Evolutionary conservation across 2,113 vertebrate species (phyloP), one percentile per base, ranked within the genome.

Genomic region (Geococcyx californianus): DNA sequence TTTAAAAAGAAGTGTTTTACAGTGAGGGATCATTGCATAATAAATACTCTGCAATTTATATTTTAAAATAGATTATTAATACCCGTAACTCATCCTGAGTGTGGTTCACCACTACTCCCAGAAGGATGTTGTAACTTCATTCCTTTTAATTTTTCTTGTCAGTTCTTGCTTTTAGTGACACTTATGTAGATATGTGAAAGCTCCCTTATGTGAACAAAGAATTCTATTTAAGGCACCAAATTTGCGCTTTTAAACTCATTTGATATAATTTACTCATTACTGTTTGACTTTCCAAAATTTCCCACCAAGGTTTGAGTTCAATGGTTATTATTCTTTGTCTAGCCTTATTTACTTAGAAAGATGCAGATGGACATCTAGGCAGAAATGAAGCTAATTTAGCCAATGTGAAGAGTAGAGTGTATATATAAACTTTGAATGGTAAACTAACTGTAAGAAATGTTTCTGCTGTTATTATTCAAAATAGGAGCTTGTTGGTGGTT

Each of bases 341-440:
- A 26, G 7, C 26, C 13, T 42, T 75, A 7, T 60, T 84, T 75
- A 42, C 38, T 63, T 72, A 34, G 42, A 38, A 76, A 24, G 18
- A 42, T 40, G 51, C 7, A 81, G 64, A 38, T 86, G 18, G 14
- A 36, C 18, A 47, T 56, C 64, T 66, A 44, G 52, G 42, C 42
- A 83, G 70, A 78, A 85, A 63, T 4, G 1, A 38, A 70, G 49
- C 68, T 72, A 72, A 20, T 90, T 67, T 56, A 78, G 23, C 17
- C 20, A 76, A 9, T 55, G 21, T 23, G 25, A 85, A 52, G 25
- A 64, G 17, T 1, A 0, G 25, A 64, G 17, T 1, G 0, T 58
- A 12, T 33, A 8, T 17, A 51, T 24, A 59, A 28, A 66, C 26
- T 59, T 28, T 51, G n/a, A 83, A 87, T 87, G 82, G 55, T 55